phyloP scores from a whole-genome alignment of 2,113 vertebrate genomes.

The Gallinago jamesoni region DNA sequence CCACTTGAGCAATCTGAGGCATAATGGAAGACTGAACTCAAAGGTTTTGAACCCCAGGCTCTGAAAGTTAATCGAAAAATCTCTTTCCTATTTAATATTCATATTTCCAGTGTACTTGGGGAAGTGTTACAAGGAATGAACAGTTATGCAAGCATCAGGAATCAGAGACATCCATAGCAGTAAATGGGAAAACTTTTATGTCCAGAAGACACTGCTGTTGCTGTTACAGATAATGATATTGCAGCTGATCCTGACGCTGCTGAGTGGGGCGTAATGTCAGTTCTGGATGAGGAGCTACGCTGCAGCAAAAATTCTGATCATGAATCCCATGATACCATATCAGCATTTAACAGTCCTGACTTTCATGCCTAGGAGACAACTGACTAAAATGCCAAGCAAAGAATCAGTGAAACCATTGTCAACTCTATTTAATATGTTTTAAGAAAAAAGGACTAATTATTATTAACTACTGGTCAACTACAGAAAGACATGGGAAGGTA shows the following conservation, averaged over 20 bases:
- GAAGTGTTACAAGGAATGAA: background rate
- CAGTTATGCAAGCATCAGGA: constrained; percentile 15
- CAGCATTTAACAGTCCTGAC: constrained; percentile 69
- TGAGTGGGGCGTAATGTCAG: constrained; percentile 69
- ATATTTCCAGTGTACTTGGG: background rate
- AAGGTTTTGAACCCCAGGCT: background rate
- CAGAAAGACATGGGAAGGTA: background rate
- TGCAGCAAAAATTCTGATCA: constrained; percentile 72
- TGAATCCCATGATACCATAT: constrained; percentile 72
- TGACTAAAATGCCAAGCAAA: constrained; percentile 61
- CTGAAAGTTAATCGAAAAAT: background rate
- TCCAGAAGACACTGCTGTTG: constrained; percentile 59
- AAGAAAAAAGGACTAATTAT: background rate
- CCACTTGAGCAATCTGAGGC: background rate
- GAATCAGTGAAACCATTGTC: constrained; percentile 60
- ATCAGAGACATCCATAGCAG: constrained; percentile 30
- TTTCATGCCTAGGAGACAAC: constrained; percentile 58
- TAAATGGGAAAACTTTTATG: constrained; percentile 62
- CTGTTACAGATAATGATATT: constrained; percentile 61
- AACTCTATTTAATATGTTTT: constrained; percentile 18
- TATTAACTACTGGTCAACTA: background rate
- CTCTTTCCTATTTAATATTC: background rate
- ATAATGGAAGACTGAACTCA: background rate
- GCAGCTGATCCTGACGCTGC: constrained; percentile 58
- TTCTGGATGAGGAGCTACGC: constrained; percentile 67